Evolutionary conservation across 1,140 invertebrate species (phyloP).

Genomic region (Dolichoris vasculosae): DNA sequence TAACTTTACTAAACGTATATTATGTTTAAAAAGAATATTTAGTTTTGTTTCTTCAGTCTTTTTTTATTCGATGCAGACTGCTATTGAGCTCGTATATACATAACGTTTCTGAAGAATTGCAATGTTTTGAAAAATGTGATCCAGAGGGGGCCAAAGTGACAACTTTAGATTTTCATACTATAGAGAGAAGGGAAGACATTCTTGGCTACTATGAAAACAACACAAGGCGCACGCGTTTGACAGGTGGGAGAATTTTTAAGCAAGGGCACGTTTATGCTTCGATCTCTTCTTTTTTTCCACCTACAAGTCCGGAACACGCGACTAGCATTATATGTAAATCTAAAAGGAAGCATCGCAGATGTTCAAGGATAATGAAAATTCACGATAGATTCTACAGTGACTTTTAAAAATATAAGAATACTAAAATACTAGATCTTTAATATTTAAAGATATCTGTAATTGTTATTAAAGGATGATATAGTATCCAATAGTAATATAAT

Average conservation of each 20-base stretch:
- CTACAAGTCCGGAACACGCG: constrained; percentile 61
- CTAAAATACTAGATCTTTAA: not conserved
- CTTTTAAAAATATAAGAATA: not conserved
- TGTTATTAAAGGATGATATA: no score
- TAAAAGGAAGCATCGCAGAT: constrained; percentile 41
- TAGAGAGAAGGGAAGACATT: not conserved
- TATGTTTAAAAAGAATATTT: no score
- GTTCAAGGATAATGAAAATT: constrained; percentile 30
- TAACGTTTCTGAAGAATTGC: no score
- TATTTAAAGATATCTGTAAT: not conserved
- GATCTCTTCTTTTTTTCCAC: constrained; percentile 47
- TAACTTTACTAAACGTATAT: no score
- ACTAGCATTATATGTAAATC: constrained; percentile 71
- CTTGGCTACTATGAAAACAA: not conserved
- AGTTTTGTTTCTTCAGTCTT: no score
- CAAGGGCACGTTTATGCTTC: constrained; percentile 33
- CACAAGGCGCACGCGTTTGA: constrained; percentile 58
- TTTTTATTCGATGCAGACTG: no score
- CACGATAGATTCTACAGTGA: not conserved
- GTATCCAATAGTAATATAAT: no score
- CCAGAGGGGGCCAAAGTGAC: not conserved
- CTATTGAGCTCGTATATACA: no score
- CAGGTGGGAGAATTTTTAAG: constrained; percentile 70
- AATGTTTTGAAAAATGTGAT: not conserved
- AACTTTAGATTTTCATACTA: not conserved